Evolutionary conservation across 2,888 invertebrate species (phyloP).

Genomic region (Chrysodeixis includens): DNA sequence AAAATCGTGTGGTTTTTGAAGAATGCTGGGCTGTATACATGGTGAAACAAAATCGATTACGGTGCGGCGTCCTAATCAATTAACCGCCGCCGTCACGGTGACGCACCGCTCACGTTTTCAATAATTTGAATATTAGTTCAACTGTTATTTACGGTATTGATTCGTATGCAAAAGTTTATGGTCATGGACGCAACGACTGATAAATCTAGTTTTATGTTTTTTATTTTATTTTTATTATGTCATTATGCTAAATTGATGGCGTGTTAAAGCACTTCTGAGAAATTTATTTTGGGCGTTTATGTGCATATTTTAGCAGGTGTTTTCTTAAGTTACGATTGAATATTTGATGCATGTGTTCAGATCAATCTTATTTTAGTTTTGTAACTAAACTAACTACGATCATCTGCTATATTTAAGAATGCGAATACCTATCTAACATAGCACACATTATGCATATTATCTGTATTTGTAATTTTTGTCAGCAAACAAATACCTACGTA

Average conservation of each 20-base stretch:
- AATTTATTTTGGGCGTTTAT: not conserved
- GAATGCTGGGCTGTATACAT: constrained; percentile 11
- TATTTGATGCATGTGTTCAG: too few species aligned
- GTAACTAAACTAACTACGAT: too few species aligned
- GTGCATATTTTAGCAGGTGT: not conserved
- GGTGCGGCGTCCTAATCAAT: constrained; percentile 32
- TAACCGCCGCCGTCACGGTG: constrained; percentile 13
- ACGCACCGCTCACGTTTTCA: constrained; percentile 36
- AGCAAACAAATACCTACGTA: too few species aligned
- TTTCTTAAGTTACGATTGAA: too few species aligned
- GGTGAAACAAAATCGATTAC: constrained; percentile 43
- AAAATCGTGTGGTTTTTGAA: not conserved
- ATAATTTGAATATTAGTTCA: constrained; percentile 31
- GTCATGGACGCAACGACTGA: not conserved
- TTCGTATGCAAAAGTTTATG: constrained; percentile 13
- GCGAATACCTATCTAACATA: too few species aligned
- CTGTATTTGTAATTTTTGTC: too few species aligned
- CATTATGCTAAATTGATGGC: not conserved
- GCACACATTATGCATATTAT: too few species aligned
- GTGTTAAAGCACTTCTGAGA: not conserved
- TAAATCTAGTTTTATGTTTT: not conserved
- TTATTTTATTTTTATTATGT: not conserved
- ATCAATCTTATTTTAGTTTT: too few species aligned
- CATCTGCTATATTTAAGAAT: too few species aligned
- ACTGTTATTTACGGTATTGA: constrained; percentile 18